A percentile compares a stretch with the other conserved stretches of the same genome.
phyloP scores from a whole-genome alignment of 2,113 vertebrate genomes.

The Neodon shergylaensis region DNA sequence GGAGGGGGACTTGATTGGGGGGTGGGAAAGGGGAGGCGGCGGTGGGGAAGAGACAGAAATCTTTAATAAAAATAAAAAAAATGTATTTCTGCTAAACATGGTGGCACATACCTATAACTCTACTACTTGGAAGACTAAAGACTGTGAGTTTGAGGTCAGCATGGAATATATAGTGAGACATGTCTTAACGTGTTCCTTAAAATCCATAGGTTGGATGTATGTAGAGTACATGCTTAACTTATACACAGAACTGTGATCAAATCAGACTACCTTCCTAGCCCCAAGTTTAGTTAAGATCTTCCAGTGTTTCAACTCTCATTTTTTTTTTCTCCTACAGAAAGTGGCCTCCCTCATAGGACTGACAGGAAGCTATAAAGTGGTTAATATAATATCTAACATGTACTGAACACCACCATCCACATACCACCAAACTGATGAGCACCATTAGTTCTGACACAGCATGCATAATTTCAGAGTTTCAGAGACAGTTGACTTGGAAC shows the following conservation, averaged over 20 bases:
- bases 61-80: too few species aligned
- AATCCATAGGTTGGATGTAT: background rate
- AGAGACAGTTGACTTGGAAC: too few species aligned
- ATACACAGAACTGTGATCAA: conserved; percentile 15
- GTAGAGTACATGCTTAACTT: background rate
- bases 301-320: background rate
- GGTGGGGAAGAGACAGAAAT: too few species aligned
- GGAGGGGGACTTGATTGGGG: too few species aligned
- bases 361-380: background rate
- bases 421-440: background rate
- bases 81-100: background rate
- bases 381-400: conserved; percentile 6
- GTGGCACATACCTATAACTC: background rate
- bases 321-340: conserved; percentile 43
- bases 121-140: background rate
- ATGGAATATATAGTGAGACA: background rate
- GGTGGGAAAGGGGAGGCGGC: too few species aligned
- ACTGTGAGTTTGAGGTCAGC: background rate
- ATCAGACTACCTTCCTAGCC: background rate
- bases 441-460: conserved; percentile 11
- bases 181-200: background rate
- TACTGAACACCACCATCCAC: background rate
- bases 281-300: background rate
- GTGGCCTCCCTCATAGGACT: background rate
- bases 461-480: background rate